Conservation (phyloP, 2,113 vertebrate genomes). For the Zosterops lateralis region DNA sequence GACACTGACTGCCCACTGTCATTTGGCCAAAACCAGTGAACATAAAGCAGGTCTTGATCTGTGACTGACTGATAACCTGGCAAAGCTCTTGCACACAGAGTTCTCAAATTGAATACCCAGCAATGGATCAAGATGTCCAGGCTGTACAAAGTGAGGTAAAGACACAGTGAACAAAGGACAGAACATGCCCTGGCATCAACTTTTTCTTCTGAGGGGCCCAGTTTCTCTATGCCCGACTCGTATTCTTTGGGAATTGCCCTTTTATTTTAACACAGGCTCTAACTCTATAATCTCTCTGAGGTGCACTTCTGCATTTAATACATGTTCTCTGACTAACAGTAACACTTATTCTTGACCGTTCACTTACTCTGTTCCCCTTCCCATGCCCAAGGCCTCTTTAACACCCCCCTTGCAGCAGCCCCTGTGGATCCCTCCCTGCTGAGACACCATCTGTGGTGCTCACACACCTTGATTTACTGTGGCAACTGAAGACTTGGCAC, state of each 20-base stretch:
- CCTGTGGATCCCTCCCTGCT: neutral
- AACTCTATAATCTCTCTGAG: neutral
- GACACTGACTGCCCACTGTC: neutral
- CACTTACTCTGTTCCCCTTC: neutral
- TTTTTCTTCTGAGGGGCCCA: neutral
- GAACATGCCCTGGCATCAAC: neutral
- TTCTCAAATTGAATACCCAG: neutral
- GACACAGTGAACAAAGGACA: neutral
- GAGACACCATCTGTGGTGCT: neutral
- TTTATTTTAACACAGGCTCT: neutral
- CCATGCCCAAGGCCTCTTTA: neutral
- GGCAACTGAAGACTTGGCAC: fast-evolving
- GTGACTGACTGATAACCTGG: neutral
- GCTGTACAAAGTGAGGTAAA: neutral
- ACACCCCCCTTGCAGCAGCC: neutral
- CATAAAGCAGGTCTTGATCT: neutral
- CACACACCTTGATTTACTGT: neutral
- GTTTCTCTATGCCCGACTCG: neutral
- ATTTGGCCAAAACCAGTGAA: neutral
- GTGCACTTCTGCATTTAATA: neutral
- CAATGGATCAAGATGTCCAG: neutral
- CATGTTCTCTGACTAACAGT: neutral
- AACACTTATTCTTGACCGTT: neutral
- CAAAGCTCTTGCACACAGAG: neutral
- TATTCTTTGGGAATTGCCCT: neutral